Evolutionary conservation across 2,888 invertebrate genomes (phyloP), one percentile per base, ranked within the genome.

Genomic region (Cantharis rustica): DNA sequence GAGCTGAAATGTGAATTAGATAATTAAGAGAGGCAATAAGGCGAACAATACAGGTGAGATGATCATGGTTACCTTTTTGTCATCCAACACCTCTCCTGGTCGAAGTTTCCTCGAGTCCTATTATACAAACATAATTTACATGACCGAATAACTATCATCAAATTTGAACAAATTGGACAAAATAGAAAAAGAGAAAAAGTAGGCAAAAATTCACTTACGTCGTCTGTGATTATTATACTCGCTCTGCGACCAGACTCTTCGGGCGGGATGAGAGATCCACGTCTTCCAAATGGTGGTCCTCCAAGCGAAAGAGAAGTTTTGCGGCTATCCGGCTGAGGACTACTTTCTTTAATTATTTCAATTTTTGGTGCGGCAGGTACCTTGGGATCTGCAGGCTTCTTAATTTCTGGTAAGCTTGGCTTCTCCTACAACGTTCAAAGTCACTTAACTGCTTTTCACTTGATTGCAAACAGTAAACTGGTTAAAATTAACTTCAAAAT

Each of bases 81-180:
- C 96, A 91, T 95, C 95, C 91, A 95, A 90, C 89, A 97, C 95
- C 93, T 96, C 96, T 89, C 96, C 96, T 86, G 96, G 96, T 86
- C 96, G 95, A 90, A 96, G 95, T 93, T 96, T 95, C 90, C 93
- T 95, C 93, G 94, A 92, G 91, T 95, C 95, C 95, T 93, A 92
- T 88, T 85, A 84, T 83, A 71, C 20, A 72, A 23, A 26, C 75
- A 74, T 72, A 73, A 69, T 17, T 75, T 68, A 47, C 69, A 72
- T 61, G 71, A 69, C 73, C 68, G 70, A 76, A 47, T n/a, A 47
- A 47, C 20, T 23, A 66, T 31, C 16, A 31, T 69, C 27, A 27
- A 27, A 31, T 31, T 31, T 69, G 31, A 31, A 10, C 23, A 73
- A 31, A 13, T 31, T 31, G 13, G 31, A 31, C n/a, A 72, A 23